These are phyloP conservation scores for Meloidogyne chitwoodi DNA, from an alignment of 1,140 invertebrate species.

Conservation along the genomic window DNA sequence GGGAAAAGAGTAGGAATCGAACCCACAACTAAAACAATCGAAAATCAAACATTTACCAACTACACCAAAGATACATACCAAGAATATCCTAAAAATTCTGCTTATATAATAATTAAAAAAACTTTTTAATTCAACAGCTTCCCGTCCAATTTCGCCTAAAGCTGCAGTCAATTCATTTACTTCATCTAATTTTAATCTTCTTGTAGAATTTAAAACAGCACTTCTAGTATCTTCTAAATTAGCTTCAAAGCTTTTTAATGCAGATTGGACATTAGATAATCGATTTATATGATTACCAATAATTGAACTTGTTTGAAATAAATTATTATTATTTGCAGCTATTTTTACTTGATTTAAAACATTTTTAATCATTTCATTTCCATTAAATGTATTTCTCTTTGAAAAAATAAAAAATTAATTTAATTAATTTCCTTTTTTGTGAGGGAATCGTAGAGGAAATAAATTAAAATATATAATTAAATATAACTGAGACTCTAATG, in stretches of 20 bases:
- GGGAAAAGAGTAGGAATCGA: neutral
- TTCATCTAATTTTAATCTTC: slow-evolving; percentile 55
- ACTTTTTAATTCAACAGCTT: slow-evolving; percentile 52
- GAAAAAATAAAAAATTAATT: neutral
- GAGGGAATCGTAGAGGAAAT: too few species aligned
- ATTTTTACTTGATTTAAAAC: slow-evolving; percentile 1
- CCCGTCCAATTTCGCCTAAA: slow-evolving; percentile 47
- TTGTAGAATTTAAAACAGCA: slow-evolving; percentile 51
- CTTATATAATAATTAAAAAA: too few species aligned
- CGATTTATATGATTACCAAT: neutral
- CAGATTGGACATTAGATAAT: slow-evolving; percentile 1
- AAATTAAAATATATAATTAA: too few species aligned
- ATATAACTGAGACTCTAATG: too few species aligned
- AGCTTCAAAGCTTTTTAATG: slow-evolving; percentile 42
- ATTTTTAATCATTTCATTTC: slow-evolving; percentile 9
- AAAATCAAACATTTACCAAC: slow-evolving; percentile 10
- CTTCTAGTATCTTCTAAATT: slow-evolving; percentile 46
- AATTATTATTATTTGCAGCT: neutral
- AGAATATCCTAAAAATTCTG: too few species aligned
- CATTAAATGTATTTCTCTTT: slow-evolving; percentile 14
- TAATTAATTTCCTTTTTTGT: too few species aligned
- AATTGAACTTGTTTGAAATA: neutral
- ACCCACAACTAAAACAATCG: neutral
- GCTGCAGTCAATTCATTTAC: slow-evolving; percentile 52
- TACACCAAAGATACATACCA: too few species aligned